phyloP scores from a whole-genome alignment of 1,140 invertebrate species.

The Euura lappo region DNA sequence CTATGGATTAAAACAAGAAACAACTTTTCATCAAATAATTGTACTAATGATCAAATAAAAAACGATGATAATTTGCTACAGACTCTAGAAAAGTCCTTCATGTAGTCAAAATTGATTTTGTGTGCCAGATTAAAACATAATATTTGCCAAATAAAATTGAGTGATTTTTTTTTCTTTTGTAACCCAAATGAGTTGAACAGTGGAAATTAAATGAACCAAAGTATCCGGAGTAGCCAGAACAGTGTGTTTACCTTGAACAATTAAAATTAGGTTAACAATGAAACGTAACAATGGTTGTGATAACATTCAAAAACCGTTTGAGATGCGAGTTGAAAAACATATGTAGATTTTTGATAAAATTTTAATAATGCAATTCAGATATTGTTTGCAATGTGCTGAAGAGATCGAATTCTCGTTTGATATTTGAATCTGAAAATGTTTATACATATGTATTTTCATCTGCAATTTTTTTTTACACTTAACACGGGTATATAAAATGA shows the following conservation, averaged over 20 bases:
- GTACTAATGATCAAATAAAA: neutral
- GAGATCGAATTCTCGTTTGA: neutral
- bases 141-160: neutral
- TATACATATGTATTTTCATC: neutral
- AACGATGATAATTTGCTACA: neutral
- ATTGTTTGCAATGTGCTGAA: too few species aligned
- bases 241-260: too few species aligned
- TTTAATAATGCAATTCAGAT: too few species aligned
- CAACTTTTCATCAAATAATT: neutral
- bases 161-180: neutral
- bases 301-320: too few species aligned
- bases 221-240: too few species aligned
- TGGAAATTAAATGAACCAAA: neutral
- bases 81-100: neutral
- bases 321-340: too few species aligned
- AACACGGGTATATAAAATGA: neutral
- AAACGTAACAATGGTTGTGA: too few species aligned
- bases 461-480: neutral
- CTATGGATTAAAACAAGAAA: constrained; percentile 8
- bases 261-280: too few species aligned
- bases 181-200: neutral
- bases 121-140: neutral
- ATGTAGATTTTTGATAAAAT: too few species aligned
- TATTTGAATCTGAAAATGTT: neutral
- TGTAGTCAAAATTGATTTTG: neutral